phyloP scores from a whole-genome alignment of 2,797 vertebrate genomes.

The Tenualosa ilisha region DNA sequence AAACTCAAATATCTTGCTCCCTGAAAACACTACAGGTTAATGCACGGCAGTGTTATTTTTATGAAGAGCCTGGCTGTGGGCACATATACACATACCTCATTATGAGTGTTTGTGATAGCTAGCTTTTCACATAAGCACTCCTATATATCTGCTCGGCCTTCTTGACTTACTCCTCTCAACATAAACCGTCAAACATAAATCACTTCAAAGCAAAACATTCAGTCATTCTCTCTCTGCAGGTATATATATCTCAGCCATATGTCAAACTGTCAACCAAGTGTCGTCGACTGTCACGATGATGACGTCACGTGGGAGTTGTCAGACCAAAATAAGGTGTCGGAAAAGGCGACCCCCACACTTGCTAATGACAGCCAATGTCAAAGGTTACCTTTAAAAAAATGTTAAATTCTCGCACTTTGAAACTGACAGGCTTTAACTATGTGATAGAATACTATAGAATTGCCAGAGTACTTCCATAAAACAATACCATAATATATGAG shows the following conservation, averaged over 20 bases:
- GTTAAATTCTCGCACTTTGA: too few species aligned
- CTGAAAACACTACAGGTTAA: neutral
- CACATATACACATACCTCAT: neutral
- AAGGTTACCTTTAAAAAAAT: neutral
- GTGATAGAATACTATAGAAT: too few species aligned
- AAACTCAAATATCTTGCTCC: neutral
- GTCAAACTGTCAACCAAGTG: conserved; percentile 1
- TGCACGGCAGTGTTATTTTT: neutral
- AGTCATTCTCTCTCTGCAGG: neutral
- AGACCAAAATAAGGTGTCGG: neutral
- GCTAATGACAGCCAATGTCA: neutral
- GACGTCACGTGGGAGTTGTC: neutral
- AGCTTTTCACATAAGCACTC: neutral
- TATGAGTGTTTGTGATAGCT: neutral
- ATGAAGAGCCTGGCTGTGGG: neutral
- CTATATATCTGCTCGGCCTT: neutral
- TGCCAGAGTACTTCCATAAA: too few species aligned
- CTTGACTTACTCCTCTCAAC: neutral
- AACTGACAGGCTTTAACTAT: too few species aligned
- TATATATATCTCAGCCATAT: neutral
- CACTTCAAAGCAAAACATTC: neutral
- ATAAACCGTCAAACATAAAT: neutral
- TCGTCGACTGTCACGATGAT: neutral
- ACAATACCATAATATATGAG: too few species aligned
- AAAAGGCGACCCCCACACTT: conserved; percentile 6